Conservation (phyloP, 2,888 invertebrate species). For the Nephrotoma appendiculata region DNA sequence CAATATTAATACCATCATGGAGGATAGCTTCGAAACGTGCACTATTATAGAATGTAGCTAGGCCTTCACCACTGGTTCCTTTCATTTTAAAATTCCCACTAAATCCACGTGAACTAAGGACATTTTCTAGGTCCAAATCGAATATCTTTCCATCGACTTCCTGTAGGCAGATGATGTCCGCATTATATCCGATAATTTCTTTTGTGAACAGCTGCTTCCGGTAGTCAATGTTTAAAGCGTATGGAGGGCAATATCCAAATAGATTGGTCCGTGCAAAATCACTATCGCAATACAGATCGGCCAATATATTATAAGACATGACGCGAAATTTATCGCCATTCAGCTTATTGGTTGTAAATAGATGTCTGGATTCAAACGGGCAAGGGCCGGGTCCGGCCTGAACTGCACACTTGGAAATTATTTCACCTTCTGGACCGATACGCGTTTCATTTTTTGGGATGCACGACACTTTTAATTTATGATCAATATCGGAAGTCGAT, state of each 20-base stretch:
- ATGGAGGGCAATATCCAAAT: conserved; percentile 71
- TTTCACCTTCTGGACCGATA: conserved; percentile 46
- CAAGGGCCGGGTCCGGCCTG: conserved; percentile 63
- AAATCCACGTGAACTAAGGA: conserved; percentile 40
- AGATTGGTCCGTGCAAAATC: conserved; percentile 56
- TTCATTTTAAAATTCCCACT: conserved; percentile 53
- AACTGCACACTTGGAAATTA: conserved; percentile 41
- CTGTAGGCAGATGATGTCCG: conserved; percentile 81
- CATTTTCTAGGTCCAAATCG: conserved; percentile 44
- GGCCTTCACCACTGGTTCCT: conserved; percentile 63
- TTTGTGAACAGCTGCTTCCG: conserved; percentile 72
- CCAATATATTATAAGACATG: conserved; percentile 79
- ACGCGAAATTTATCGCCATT: conserved; percentile 42
- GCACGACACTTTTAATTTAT: conserved; percentile 43
- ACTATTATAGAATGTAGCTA: conserved; percentile 59
- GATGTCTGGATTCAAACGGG: conserved; percentile 68
- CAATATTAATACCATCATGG: conserved; percentile 41
- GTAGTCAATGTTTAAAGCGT: conserved; percentile 71
- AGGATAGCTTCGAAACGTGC: conserved; percentile 44
- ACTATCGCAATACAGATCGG: conserved; percentile 81
- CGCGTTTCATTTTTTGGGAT: conserved; percentile 37
- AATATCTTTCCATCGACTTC: conserved; percentile 80
- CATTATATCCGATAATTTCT: conserved; percentile 66
- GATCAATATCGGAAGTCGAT: conserved; percentile 44
- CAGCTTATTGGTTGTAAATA: conserved; percentile 46